Percentiles rank a stretch among this genome's conserved stretches.
Evolutionary conservation across 2,888 invertebrate species (phyloP).

Genomic region (Papilio elwesi): DNA sequence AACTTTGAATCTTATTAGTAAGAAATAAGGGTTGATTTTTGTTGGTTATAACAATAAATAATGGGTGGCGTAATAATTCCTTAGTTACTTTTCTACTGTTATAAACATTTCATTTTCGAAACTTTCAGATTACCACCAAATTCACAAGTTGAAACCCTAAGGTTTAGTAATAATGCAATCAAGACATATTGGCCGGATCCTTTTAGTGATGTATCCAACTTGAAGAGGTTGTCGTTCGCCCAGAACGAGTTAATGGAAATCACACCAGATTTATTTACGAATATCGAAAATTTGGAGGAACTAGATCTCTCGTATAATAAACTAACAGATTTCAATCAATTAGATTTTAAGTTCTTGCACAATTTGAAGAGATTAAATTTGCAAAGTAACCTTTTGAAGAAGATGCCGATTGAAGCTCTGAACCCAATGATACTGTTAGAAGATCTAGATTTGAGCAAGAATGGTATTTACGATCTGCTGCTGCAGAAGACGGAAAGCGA

Average conservation of each 20-base stretch:
- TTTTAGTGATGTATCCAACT: slow-evolving; percentile 66
- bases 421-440: slow-evolving; percentile 68
- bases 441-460: slow-evolving; percentile 79
- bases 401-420: slow-evolving; percentile 70
- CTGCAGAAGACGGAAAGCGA: slow-evolving; percentile 63
- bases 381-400: slow-evolving; percentile 73
- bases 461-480: slow-evolving; percentile 68
- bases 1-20: too few relatives aligned
- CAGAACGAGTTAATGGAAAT: slow-evolving; percentile 76
- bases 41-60: too few relatives aligned
- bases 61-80: too few relatives aligned
- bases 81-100: too few relatives aligned
- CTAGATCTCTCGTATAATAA: slow-evolving; percentile 83
- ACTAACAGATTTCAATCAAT: slow-evolving; percentile 66
- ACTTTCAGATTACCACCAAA: slow-evolving; percentile 75
- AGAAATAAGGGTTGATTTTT: too few relatives aligned
- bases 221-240: slow-evolving; percentile 76
- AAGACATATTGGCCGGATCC: slow-evolving; percentile 78
- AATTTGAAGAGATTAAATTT: slow-evolving; percentile 73
- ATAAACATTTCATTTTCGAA: neutral
- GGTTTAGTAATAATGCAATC: slow-evolving; percentile 74
- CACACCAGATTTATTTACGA: slow-evolving; percentile 76
- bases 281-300: slow-evolving; percentile 68
- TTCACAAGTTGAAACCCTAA: slow-evolving; percentile 67
- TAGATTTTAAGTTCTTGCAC: slow-evolving; percentile 69